A percentile compares a stretch with the other conserved stretches of the same genome.
Conservation (phyloP, 2,797 vertebrate genomes). For the Silurus aristotelis region DNA sequence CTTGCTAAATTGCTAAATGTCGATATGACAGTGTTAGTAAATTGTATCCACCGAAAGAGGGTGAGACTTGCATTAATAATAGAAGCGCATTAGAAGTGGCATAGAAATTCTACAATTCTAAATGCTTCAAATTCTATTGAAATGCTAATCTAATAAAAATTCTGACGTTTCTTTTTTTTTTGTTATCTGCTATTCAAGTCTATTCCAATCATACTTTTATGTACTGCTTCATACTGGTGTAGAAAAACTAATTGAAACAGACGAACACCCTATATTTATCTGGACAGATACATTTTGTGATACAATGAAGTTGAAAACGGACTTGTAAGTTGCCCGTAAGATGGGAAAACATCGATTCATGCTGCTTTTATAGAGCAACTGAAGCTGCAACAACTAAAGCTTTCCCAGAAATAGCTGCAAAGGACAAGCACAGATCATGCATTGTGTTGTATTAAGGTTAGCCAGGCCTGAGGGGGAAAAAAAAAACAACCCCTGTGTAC, state of each 20-base stretch:
- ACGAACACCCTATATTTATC: not conserved
- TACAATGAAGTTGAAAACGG: too few species aligned
- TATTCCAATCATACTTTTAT: not conserved
- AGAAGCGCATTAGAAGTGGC: not conserved
- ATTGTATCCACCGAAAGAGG: not conserved
- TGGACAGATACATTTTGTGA: not conserved
- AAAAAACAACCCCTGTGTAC: not conserved
- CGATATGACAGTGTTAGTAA: not conserved
- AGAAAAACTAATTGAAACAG: not conserved
- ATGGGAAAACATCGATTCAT: slow-evolving; percentile 13
- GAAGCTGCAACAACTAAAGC: slow-evolving; percentile 14
- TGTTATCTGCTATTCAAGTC: too few species aligned
- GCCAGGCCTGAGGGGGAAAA: not conserved
- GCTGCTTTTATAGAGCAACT: slow-evolving; percentile 11
- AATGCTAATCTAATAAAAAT: too few species aligned
- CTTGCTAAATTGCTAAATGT: not conserved
- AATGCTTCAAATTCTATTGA: too few species aligned
- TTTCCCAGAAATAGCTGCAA: slow-evolving; percentile 11
- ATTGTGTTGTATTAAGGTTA: slow-evolving; percentile 30
- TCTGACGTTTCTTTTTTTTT: too few species aligned
- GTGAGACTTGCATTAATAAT: not conserved
- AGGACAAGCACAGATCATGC: slow-evolving; percentile 34
- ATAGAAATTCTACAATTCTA: too few species aligned
- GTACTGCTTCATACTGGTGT: not conserved
- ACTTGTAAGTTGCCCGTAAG: not conserved